phyloP scores from a whole-genome alignment of 1,140 invertebrate species.

The Rhopalosiphum maidis region DNA sequence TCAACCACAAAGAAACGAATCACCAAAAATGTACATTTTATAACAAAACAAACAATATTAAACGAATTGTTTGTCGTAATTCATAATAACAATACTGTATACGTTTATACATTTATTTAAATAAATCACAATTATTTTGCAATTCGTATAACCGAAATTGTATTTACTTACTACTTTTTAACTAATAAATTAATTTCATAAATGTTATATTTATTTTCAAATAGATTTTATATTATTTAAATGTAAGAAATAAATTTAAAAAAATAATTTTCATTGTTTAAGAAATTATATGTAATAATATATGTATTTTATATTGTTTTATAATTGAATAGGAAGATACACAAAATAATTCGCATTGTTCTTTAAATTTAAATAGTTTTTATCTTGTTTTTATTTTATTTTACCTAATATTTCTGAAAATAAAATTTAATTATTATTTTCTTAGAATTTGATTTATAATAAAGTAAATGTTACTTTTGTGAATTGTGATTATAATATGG shows the following conservation, averaged over 20 bases:
- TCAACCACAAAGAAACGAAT: constrained; percentile 7
- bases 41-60: background rate
- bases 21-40: background rate
- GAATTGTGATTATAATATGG: no score
- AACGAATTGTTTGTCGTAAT: constrained; percentile 14
- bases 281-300: background rate
- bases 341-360: background rate
- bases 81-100: constrained; percentile 7
- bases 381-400: background rate
- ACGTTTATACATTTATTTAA: background rate
- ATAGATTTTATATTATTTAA: background rate
- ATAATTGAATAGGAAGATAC: background rate
- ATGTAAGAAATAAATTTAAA: background rate
- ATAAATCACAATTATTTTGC: background rate
- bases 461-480: background rate
- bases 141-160: background rate
- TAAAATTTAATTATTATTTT: background rate
- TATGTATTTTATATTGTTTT: background rate
- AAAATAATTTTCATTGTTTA: background rate
- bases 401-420: background rate
- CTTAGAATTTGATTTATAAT: background rate
- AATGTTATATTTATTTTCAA: background rate
- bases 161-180: background rate
- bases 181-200: background rate
- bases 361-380: background rate